Conservation (phyloP, 2,113 vertebrate genomes). For the Dissostichus mawsoni region DNA sequence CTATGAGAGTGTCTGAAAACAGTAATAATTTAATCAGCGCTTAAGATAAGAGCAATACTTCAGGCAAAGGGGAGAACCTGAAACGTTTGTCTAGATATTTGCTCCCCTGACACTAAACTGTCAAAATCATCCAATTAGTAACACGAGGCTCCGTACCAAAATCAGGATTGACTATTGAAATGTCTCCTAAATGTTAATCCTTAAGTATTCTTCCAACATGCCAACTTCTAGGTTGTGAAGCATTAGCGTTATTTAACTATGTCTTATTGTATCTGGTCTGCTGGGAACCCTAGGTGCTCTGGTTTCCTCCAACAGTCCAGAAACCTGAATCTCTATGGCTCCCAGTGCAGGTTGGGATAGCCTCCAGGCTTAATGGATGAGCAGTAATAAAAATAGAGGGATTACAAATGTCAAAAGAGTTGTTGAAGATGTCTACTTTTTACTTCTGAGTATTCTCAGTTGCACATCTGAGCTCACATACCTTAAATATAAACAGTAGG, state of each 20-base stretch:
- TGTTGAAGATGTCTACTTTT: background rate
- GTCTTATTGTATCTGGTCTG: background rate
- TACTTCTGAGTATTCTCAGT: background rate
- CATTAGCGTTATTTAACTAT: background rate
- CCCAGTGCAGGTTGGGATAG: background rate
- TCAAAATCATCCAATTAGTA: background rate
- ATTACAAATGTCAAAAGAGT: background rate
- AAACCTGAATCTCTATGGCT: background rate
- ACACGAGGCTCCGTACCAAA: background rate
- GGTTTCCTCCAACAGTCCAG: background rate
- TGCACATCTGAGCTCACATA: background rate
- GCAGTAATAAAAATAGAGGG: background rate
- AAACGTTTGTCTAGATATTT: background rate
- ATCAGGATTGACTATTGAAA: background rate
- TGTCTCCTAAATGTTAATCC: background rate
- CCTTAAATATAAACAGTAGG: background rate
- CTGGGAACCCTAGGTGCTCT: background rate
- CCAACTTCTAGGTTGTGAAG: background rate
- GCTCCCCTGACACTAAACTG: background rate
- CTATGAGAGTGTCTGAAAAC: slow-evolving; percentile 7
- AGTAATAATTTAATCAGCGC: slow-evolving; percentile 1
- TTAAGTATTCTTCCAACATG: background rate
- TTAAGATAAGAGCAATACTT: background rate
- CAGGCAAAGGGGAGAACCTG: background rate
- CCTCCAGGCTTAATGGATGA: background rate